Evolutionary conservation across 2,797 vertebrate species (phyloP).

Genomic region (Carcharodon carcharias): DNA sequence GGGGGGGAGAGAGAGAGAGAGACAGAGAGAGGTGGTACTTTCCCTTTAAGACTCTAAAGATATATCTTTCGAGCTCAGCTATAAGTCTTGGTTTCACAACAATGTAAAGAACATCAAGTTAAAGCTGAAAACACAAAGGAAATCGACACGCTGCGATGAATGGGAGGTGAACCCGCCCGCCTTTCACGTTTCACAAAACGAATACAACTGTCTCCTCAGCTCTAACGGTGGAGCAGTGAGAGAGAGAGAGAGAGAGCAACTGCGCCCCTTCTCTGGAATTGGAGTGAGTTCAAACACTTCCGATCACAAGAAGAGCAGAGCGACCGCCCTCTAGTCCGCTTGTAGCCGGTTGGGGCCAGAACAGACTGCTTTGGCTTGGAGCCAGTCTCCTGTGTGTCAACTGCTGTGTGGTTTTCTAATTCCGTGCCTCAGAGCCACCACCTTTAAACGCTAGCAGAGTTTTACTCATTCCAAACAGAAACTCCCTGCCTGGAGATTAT

Average conservation of each 20-base stretch:
- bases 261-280: neutral
- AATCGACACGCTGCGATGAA: neutral
- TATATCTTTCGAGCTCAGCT: neutral
- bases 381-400: neutral
- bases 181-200: neutral
- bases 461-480: neutral
- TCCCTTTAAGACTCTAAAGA: neutral
- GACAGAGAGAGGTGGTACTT: too few species aligned
- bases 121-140: constrained; percentile 43
- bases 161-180: neutral
- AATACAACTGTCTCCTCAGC: constrained; percentile 41
- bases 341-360: neutral
- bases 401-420: neutral
- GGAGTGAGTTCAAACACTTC: neutral
- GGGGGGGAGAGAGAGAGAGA: too few species aligned
- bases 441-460: neutral
- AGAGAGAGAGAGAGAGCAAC: constrained; percentile 41
- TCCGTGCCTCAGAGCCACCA: neutral
- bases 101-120: constrained; percentile 56
- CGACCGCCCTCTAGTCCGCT: neutral
- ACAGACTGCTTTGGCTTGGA: neutral
- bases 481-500: neutral
- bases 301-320: neutral
- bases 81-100: constrained; percentile 52
- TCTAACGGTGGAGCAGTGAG: neutral